phyloP scores from a whole-genome alignment of 2,888 invertebrate species.

The Esperia sulphurella region DNA sequence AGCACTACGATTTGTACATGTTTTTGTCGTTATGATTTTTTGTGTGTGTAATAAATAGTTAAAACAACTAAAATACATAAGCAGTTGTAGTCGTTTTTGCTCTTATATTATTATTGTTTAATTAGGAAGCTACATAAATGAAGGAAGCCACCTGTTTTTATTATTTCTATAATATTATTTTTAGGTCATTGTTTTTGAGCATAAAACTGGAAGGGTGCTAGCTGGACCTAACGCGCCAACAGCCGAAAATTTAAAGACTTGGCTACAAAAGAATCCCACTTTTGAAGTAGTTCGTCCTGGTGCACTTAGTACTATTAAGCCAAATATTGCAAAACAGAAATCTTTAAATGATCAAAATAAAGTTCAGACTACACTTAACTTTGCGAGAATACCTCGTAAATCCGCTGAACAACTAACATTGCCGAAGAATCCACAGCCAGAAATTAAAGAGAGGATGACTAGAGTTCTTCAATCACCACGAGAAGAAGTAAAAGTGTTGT shows the following conservation, averaged over 20 bases:
- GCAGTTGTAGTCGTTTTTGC: too few species aligned
- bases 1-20: too few species aligned
- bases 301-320: constrained; percentile 68
- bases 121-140: too few species aligned
- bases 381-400: constrained; percentile 60
- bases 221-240: constrained; percentile 91
- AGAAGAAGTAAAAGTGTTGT: constrained; percentile 34
- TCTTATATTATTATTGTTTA: too few species aligned
- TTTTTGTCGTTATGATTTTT: too few species aligned
- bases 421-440: constrained; percentile 28
- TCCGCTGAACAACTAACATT: constrained; percentile 33
- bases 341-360: constrained; percentile 39
- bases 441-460: constrained; percentile 37
- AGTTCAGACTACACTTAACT: constrained; percentile 73
- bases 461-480: constrained; percentile 33
- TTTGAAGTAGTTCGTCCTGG: constrained; percentile 89
- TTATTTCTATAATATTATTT: constrained; percentile 17
- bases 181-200: constrained; percentile 90
- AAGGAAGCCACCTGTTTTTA: too few species aligned
- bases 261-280: constrained; percentile 92
- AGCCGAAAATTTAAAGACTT: constrained; percentile 86
- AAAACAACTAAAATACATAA: too few species aligned
- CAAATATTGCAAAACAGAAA: constrained; percentile 52
- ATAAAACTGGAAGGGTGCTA: constrained; percentile 85
- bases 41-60: too few species aligned